Evolutionary conservation across 2,888 invertebrate genomes (phyloP).

Genomic region (Cyrtodaria siliqua): DNA sequence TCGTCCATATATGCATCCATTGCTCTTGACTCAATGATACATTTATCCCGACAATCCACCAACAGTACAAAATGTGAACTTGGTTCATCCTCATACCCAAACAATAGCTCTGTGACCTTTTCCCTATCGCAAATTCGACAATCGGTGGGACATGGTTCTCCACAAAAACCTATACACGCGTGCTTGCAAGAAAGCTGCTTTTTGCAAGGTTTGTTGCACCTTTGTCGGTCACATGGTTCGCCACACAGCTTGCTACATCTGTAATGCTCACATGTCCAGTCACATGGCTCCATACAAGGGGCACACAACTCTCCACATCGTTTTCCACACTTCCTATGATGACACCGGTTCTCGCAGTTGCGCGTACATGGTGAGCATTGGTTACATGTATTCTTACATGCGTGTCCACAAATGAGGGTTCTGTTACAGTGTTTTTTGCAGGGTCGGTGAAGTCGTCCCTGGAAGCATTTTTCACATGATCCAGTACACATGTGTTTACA

Average conservation of each 20-base stretch:
- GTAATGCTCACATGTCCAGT: constrained; percentile 82
- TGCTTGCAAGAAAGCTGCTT: constrained; percentile 86
- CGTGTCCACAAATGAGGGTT: constrained; percentile 86
- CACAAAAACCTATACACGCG: constrained; percentile 90
- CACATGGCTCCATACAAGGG: constrained; percentile 84
- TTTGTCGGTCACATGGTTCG: constrained; percentile 84
- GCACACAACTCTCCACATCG: constrained; percentile 81
- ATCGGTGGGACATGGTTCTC: constrained; percentile 90
- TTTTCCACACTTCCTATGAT: constrained; percentile 80
- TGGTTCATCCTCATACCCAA: constrained; percentile 88
- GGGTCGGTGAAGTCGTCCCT: constrained; percentile 89
- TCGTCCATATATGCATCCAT: constrained; percentile 84
- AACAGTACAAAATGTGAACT: constrained; percentile 86
- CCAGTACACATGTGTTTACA: constrained; percentile 82
- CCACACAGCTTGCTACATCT: constrained; percentile 82
- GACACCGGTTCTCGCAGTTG: constrained; percentile 84
- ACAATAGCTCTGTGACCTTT: constrained; percentile 82
- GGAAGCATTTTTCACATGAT: constrained; percentile 87
- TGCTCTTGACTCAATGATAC: constrained; percentile 84
- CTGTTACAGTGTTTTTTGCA: constrained; percentile 88
- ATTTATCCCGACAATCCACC: constrained; percentile 76
- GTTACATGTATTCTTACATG: constrained; percentile 82
- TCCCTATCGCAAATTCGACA: constrained; percentile 88
- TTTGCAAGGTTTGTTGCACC: constrained; percentile 84
- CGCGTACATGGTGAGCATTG: constrained; percentile 84